phyloP scores from a whole-genome alignment of 2,888 invertebrate genomes.

The Girardia tigrina region DNA sequence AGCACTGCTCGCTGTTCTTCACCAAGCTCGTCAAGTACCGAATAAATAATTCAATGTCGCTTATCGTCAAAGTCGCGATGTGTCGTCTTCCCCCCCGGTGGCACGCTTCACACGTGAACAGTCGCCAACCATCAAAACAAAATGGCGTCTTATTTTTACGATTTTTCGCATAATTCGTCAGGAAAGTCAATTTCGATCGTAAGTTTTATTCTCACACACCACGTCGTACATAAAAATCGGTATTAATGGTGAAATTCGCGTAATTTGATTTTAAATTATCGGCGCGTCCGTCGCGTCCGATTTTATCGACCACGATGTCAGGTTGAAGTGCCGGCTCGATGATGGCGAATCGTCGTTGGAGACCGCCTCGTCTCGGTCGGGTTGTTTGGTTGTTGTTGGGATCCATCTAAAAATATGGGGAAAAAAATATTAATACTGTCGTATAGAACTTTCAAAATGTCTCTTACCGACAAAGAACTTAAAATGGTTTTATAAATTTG shows the following conservation, averaged over 20 bases:
- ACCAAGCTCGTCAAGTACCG: neutral
- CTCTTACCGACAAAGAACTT: no score
- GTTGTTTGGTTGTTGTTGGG: no score
- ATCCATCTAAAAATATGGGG: no score
- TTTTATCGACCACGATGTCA: neutral
- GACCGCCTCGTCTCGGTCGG: constrained; percentile 28
- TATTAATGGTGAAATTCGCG: neutral
- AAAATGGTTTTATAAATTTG: no score
- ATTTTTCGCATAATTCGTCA: neutral
- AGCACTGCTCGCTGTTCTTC: neutral
- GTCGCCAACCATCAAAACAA: constrained; percentile 2
- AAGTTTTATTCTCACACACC: neutral
- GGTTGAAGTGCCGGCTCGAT: neutral
- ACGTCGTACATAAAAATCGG: constrained; percentile 8
- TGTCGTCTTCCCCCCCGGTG: no score
- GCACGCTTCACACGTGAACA: no score
- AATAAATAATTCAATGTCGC: neutral
- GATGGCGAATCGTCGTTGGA: constrained; percentile 6
- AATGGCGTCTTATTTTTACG: neutral
- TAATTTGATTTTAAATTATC: neutral
- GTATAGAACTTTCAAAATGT: no score
- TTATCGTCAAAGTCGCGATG: neutral
- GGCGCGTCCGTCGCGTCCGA: neutral
- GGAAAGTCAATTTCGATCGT: neutral
- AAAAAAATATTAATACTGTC: no score